phyloP scores from a whole-genome alignment of 2,888 invertebrate species.

The Germaria angustata region DNA sequence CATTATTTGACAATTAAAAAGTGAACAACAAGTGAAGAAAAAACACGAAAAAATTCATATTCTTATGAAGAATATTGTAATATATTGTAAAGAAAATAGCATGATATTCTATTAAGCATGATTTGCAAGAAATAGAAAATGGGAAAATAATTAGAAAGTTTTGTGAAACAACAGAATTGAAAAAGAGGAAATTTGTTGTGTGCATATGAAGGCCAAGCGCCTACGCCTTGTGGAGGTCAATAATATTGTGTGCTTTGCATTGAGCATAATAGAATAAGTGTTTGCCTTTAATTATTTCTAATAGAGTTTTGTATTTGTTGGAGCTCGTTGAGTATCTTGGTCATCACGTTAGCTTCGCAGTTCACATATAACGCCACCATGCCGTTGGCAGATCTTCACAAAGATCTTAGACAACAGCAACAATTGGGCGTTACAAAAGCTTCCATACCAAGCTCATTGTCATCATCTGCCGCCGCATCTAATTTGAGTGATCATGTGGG shows the following conservation, averaged over 20 bases:
- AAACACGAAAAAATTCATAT: constrained; percentile 28
- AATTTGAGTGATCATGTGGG: constrained; percentile 67
- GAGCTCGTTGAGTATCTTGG: constrained; percentile 5
- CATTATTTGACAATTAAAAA: constrained; percentile 56
- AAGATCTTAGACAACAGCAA: constrained; percentile 76
- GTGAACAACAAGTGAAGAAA: constrained; percentile 50
- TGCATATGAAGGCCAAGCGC: constrained; percentile 64
- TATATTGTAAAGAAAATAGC: background rate
- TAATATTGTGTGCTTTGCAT: constrained; percentile 50
- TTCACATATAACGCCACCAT: constrained; percentile 69
- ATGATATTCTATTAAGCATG: background rate
- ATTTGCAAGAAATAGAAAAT: constrained; percentile 10
- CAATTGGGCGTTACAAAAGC: constrained; percentile 71
- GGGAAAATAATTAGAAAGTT: constrained; percentile 25
- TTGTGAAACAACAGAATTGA: constrained; percentile 2
- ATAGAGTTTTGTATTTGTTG: constrained; percentile 1
- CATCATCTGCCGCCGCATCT: constrained; percentile 32
- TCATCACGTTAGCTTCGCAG: constrained; percentile 64
- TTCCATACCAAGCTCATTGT: constrained; percentile 61
- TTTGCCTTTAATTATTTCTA: constrained; percentile 27
- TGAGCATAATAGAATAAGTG: constrained; percentile 29
- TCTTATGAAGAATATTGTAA: constrained; percentile 21
- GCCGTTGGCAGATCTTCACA: constrained; percentile 79
- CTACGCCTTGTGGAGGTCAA: constrained; percentile 64
- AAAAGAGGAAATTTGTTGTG: constrained; percentile 44